Base-by-base conservation (phyloP, 2,113 vertebrate species). In the Epinephelus fuscoguttatus region DNA sequence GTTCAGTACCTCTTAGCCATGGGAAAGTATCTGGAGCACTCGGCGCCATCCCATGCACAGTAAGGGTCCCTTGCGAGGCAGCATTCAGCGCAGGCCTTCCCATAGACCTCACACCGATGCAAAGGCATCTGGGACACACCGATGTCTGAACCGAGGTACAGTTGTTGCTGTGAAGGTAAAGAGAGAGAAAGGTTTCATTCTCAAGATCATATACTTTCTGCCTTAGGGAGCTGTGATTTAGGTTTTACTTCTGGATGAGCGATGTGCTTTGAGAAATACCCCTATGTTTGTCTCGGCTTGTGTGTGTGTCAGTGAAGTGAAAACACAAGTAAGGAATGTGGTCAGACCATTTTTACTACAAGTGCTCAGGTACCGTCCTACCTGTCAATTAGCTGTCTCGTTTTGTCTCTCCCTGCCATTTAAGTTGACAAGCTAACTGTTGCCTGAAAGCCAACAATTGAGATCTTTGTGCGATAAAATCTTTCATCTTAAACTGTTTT, bases 21-120 rank as follows among this genome's bases (percentile, higher is more conserved):
- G 74, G 98, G 98, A 84, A 99, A 99, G 89, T 99, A 99, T 92
- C 98, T 96, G n/a, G 98, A 99, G 87, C 98, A 99, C 9, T 98
- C 96, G 0, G 96, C 95, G 62, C 98, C 98, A 21, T 99, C 98
- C 98, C 98, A 99, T 85, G 98, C 98, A 50, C 98, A 99, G 91
- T 99, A 99, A 15, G 98, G 98, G 91, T 99, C 98, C 76, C 98
- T 94, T 1, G 98, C 98, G 19, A 99, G 96, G 91, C 98, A 99
- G 82, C 98, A 99, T 84, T 99, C 98, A 0, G 98, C 98, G 25
- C 98, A 99, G 33, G 98, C 98, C 87, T 97, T 97, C 52, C 98
- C 98, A 6, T 99, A 99, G 70, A 99, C 91, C 59, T 98, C 97
- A 66, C 98, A 99, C 47, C 98, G 97, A 89, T 99, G 98, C 66